These are phyloP conservation scores for Synanceia verrucosa DNA, from an alignment of 2,797 vertebrate species.

Conservation along the genomic window DNA sequence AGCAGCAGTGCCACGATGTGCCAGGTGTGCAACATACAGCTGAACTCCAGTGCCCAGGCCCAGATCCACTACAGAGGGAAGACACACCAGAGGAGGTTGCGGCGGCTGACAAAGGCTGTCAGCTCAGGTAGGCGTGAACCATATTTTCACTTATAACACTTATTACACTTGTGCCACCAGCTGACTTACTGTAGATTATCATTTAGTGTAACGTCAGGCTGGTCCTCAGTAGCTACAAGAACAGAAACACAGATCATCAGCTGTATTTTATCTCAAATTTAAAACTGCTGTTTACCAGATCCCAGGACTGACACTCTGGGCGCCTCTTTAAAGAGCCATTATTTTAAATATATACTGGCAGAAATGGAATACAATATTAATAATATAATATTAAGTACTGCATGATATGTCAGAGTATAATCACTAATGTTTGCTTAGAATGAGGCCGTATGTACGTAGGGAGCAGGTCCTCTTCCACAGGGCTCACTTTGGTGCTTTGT, in stretches of 20 bases:
- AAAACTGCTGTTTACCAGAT: background rate
- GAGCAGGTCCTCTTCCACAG: background rate
- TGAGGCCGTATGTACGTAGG: background rate
- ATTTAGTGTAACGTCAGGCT: background rate
- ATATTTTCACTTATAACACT: background rate
- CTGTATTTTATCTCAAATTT: background rate
- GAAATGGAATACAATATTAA: background rate
- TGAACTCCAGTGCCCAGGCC: slow-evolving; percentile 93
- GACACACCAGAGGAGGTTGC: slow-evolving; percentile 94
- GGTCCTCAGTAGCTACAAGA: background rate
- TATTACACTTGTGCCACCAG: background rate
- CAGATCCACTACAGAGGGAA: slow-evolving; percentile 96
- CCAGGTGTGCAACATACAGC: slow-evolving; percentile 93
- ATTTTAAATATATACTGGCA: background rate
- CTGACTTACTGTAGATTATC: background rate
- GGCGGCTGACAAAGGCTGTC: slow-evolving; percentile 85
- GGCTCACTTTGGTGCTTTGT: background rate
- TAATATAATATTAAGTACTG: background rate
- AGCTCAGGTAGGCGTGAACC: slow-evolving; percentile 81
- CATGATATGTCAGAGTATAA: too few relatives aligned
- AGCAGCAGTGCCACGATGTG: slow-evolving; percentile 88
- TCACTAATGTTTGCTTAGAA: background rate
- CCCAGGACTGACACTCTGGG: background rate
- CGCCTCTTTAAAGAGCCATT: background rate
- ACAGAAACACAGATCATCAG: background rate